Conservation (phyloP, 2,888 invertebrate genomes). For the Ormyrus nitidulus region DNA sequence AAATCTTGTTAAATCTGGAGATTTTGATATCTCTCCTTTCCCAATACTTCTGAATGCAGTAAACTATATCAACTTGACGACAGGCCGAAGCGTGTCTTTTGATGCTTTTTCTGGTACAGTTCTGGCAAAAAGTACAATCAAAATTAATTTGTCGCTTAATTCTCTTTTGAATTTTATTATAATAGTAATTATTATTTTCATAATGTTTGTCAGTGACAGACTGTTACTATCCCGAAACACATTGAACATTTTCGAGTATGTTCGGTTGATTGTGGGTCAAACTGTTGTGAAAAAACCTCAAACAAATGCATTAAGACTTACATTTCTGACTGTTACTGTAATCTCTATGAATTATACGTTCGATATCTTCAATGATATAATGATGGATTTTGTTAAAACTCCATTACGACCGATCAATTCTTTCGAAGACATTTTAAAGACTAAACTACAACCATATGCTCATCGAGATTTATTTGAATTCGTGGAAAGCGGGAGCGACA, state of each 20-base stretch:
- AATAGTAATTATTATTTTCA: not conserved
- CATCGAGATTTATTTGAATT: not conserved
- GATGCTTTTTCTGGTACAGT: not conserved
- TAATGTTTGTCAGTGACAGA: not conserved
- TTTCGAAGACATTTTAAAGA: not conserved
- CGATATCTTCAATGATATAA: constrained; percentile 11
- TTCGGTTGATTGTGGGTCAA: not conserved
- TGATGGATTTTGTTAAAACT: not conserved
- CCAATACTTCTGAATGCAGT: not conserved
- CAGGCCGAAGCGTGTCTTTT: not conserved
- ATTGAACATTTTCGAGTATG: not conserved
- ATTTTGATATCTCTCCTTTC: not conserved
- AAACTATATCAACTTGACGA: not conserved
- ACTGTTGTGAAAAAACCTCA: not conserved
- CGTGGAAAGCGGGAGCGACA: not conserved
- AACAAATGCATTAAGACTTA: not conserved
- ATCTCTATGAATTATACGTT: constrained; percentile 18
- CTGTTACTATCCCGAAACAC: not conserved
- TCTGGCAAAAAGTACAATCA: not conserved
- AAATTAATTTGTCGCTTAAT: not conserved
- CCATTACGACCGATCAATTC: not conserved
- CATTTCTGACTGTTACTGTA: not conserved
- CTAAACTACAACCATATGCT: not conserved
- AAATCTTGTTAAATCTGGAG: not conserved
- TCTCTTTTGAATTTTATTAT: not conserved